phyloP scores from a whole-genome alignment of 2,888 invertebrate genomes.

The Caenorhabditis sulstoni region DNA sequence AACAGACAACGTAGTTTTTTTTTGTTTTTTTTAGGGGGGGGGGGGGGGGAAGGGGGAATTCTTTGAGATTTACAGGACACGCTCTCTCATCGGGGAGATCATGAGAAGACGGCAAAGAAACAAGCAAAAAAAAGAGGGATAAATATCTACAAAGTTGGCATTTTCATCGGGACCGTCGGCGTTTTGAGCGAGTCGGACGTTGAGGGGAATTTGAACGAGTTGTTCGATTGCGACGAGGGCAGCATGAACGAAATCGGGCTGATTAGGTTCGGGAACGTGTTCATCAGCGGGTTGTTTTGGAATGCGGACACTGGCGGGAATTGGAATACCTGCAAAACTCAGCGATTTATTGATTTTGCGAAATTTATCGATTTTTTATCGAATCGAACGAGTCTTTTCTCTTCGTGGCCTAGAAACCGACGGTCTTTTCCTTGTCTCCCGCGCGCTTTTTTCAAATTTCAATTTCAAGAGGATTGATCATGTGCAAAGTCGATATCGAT shows the following conservation, averaged over 20 bases:
- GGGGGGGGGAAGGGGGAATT: not conserved
- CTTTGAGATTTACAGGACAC: constrained; percentile 48
- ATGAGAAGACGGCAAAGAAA: constrained; percentile 6
- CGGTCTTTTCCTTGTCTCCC: no score
- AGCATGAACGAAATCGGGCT: constrained; percentile 59
- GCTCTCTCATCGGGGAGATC: constrained; percentile 55
- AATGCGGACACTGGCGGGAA: constrained; percentile 58
- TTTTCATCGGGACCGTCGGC: constrained; percentile 59
- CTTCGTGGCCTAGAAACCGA: no score
- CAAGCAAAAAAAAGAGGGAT: constrained; percentile 1
- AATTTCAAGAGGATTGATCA: no score
- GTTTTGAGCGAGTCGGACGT: constrained; percentile 67
- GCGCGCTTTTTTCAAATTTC: no score
- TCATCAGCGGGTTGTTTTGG: constrained; percentile 39
- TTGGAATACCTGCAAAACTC: constrained; percentile 66
- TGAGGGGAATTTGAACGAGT: constrained; percentile 62
- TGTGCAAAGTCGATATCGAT: no score
- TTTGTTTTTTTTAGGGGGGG: no score
- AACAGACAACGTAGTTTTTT: no score
- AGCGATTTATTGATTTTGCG: no score
- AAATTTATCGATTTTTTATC: no score
- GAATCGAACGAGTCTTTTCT: no score
- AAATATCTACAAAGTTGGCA: constrained; percentile 44
- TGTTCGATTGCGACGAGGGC: constrained; percentile 35
- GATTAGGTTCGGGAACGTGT: constrained; percentile 55